These are phyloP conservation scores for Myripristis jacobus DNA, from an alignment of 2,797 vertebrate species.

Conservation along the genomic window DNA sequence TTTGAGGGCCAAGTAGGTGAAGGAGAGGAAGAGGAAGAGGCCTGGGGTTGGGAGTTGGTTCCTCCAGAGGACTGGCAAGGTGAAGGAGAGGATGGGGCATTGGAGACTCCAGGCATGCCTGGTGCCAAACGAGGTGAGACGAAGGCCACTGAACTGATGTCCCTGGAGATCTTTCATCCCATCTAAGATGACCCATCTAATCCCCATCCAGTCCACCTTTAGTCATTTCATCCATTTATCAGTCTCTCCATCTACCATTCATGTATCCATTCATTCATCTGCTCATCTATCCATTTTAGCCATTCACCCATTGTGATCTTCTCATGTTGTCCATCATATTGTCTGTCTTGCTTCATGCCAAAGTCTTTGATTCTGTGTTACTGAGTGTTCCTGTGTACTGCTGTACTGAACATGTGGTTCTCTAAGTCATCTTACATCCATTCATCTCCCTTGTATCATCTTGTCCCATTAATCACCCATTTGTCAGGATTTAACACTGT, in stretches of 20 bases:
- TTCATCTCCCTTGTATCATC: not conserved
- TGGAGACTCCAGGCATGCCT: constrained; percentile 86
- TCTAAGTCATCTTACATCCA: constrained; percentile 6
- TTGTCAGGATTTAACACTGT: constrained; percentile 5
- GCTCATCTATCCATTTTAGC: constrained; percentile 17
- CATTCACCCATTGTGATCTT: not conserved
- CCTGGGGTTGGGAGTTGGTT: constrained; percentile 82
- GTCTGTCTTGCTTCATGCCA: constrained; percentile 18
- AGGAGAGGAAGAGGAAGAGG: constrained; percentile 73
- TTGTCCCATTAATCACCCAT: constrained; percentile 11
- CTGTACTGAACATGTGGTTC: not conserved
- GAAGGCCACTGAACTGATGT: constrained; percentile 59
- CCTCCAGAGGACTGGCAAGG: constrained; percentile 81
- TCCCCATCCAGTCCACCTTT: constrained; percentile 53
- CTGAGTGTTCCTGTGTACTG: not conserved
- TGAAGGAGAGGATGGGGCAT: constrained; percentile 66
- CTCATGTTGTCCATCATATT: constrained; percentile 16
- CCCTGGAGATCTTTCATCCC: constrained; percentile 56
- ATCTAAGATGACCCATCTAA: constrained; percentile 66
- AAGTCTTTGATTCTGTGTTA: constrained; percentile 4
- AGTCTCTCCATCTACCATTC: constrained; percentile 9
- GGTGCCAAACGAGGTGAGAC: constrained; percentile 88
- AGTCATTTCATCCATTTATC: constrained; percentile 13
- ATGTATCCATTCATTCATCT: constrained; percentile 13
- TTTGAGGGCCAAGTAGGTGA: constrained; percentile 54